phyloP scores from a whole-genome alignment of 35 echinoderm and acorn worm species.

The Amphiura filiformis region DNA sequence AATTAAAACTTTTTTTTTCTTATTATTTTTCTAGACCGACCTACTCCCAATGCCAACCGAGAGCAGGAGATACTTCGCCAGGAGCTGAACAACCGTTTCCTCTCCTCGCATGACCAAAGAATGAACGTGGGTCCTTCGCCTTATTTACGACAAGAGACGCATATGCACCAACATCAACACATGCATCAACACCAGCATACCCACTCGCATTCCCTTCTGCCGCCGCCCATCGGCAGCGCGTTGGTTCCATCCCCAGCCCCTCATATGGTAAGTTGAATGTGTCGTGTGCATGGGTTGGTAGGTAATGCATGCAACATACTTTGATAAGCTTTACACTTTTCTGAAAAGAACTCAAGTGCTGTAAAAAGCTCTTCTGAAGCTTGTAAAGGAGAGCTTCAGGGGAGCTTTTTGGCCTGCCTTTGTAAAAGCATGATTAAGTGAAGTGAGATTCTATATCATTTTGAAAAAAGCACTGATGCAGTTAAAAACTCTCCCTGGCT shows the following conservation, averaged over 20 bases:
- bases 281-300: too few species aligned
- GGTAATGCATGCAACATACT: too few species aligned
- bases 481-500: too few species aligned
- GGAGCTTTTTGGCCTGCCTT: too few species aligned
- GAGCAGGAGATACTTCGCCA: slow-evolving; percentile 78
- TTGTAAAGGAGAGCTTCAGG: too few species aligned
- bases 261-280: slow-evolving; percentile 27
- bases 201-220: slow-evolving; percentile 62
- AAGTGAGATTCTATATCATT: too few species aligned
- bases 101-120: slow-evolving; percentile 73
- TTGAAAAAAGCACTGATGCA: too few species aligned
- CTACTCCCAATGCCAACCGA: not conserved
- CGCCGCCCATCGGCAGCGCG: slow-evolving; percentile 31
- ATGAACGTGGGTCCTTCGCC: slow-evolving; percentile 64
- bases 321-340: not conserved
- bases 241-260: slow-evolving; percentile 51
- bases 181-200: slow-evolving; percentile 89
- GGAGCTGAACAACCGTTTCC: slow-evolving; percentile 92
- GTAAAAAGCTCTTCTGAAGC: too few species aligned
- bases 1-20: too few species aligned
- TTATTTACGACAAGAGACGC: slow-evolving; percentile 81
- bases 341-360: too few species aligned
- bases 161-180: slow-evolving; percentile 93
- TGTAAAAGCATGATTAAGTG: too few species aligned
- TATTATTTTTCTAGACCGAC: not conserved